Percentiles rank a stretch among this genome's conserved stretches.
Conservation (phyloP, 2,888 invertebrate species). For the Bedellia somnulentella region DNA sequence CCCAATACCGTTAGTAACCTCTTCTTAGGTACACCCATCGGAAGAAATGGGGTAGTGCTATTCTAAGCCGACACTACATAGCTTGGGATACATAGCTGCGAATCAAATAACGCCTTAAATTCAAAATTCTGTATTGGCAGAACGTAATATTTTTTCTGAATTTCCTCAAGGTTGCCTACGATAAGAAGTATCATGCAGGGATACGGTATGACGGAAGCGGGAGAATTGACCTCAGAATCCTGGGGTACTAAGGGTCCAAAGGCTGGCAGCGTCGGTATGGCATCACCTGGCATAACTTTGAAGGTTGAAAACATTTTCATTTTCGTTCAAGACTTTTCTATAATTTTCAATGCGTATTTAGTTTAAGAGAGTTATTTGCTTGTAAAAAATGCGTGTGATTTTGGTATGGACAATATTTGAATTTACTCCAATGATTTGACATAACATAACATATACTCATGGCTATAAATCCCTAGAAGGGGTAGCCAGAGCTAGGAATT, state of each 20-base stretch:
- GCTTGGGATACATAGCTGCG: too few species aligned
- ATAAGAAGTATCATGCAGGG: constrained; percentile 28
- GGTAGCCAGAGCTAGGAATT: too few species aligned
- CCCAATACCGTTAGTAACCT: too few species aligned
- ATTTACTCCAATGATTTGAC: background rate
- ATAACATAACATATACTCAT: background rate
- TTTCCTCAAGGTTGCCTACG: constrained; percentile 20
- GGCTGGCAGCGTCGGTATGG: constrained; percentile 33
- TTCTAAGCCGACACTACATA: too few species aligned
- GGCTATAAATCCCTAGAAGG: too few species aligned
- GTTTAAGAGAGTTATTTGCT: background rate
- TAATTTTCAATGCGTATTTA: background rate
- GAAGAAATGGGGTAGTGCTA: too few species aligned
- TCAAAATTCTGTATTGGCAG: too few species aligned
- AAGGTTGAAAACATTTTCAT: constrained; percentile 15
- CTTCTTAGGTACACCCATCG: too few species aligned
- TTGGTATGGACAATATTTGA: background rate
- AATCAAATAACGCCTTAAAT: too few species aligned
- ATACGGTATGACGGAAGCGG: constrained; percentile 40
- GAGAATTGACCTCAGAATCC: constrained; percentile 32
- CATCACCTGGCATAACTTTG: constrained; percentile 28
- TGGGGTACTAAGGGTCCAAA: constrained; percentile 30
- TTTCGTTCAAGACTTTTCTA: background rate
- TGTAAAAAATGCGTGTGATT: background rate
- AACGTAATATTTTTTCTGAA: too few species aligned